Percentiles rank a stretch among this genome's conserved stretches.
Evolutionary conservation across 2,113 vertebrate species (phyloP).

Genomic region (Nibea coibor): DNA sequence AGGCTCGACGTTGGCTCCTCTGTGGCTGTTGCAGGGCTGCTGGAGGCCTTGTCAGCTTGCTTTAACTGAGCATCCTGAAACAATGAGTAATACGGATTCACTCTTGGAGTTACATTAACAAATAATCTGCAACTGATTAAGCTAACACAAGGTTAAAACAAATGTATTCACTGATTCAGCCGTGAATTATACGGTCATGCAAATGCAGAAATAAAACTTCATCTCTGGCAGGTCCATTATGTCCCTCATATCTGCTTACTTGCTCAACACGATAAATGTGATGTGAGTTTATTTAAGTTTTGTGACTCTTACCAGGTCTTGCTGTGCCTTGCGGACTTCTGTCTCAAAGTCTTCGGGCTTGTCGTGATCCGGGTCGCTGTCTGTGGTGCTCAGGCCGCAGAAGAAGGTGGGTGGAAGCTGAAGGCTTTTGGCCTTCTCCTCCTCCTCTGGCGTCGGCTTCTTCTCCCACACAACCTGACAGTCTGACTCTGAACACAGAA

Average conservation of each 20-base stretch:
- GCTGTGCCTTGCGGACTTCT: slow-evolving; percentile 85
- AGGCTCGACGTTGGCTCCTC: slow-evolving; percentile 2
- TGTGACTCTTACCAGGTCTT: slow-evolving; percentile 80
- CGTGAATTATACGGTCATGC: background rate
- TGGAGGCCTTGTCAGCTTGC: slow-evolving; percentile 6
- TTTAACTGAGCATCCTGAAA: slow-evolving; percentile 65
- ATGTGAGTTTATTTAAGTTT: background rate
- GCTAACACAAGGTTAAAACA: background rate
- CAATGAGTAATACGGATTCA: background rate
- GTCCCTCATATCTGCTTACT: background rate
- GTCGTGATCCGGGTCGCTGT: slow-evolving; percentile 87
- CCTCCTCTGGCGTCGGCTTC: slow-evolving; percentile 87
- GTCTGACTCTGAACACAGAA: slow-evolving; percentile 77
- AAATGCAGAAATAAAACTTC: background rate
- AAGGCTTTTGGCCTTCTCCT: slow-evolving; percentile 85
- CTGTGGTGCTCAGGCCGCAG: slow-evolving; percentile 84
- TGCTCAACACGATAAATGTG: too few species aligned
- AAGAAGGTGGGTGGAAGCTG: slow-evolving; percentile 89
- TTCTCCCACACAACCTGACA: slow-evolving; percentile 88
- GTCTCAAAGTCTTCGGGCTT: slow-evolving; percentile 85
- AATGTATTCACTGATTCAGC: background rate
- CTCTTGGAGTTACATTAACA: background rate
- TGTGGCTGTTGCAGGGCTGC: slow-evolving; percentile 21
- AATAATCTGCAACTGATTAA: background rate
- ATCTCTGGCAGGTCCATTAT: background rate